phyloP scores from a whole-genome alignment of 2,797 vertebrate genomes.

The Paratrypauchen microcephalus region DNA sequence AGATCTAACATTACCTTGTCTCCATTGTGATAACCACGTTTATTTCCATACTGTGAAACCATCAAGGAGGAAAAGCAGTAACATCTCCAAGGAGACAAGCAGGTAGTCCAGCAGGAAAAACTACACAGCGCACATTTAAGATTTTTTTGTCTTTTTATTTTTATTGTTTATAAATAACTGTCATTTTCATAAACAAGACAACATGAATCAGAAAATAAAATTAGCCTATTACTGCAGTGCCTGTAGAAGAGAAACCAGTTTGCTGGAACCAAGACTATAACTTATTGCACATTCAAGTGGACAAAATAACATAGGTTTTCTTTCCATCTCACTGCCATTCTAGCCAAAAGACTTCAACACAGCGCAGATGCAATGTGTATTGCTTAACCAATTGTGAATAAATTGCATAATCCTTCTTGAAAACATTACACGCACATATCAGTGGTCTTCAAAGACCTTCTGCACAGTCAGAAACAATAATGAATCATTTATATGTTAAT shows the following conservation, averaged over 20 bases:
- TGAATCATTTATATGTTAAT: neutral
- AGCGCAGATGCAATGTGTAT: neutral
- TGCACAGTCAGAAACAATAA: neutral
- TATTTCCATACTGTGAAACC: no score
- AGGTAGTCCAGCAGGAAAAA: no score
- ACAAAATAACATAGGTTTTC: neutral
- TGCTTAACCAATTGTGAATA: neutral
- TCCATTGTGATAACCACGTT: no score
- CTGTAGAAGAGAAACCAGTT: neutral
- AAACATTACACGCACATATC: neutral
- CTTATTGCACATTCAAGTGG: constrained; percentile 1
- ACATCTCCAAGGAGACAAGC: no score
- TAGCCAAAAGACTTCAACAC: neutral
- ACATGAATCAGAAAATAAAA: neutral
- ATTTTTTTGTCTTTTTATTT: no score
- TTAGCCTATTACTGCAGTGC: neutral
- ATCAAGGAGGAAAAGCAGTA: no score
- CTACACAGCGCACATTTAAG: no score
- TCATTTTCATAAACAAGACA: neutral
- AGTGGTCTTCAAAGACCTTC: neutral
- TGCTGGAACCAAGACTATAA: neutral
- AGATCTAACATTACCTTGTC: no score
- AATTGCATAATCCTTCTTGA: neutral
- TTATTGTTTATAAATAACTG: no score
- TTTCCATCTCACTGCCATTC: neutral